Base-by-base conservation (phyloP, 2,888 invertebrate species). In the Chrysolina americana region DNA sequence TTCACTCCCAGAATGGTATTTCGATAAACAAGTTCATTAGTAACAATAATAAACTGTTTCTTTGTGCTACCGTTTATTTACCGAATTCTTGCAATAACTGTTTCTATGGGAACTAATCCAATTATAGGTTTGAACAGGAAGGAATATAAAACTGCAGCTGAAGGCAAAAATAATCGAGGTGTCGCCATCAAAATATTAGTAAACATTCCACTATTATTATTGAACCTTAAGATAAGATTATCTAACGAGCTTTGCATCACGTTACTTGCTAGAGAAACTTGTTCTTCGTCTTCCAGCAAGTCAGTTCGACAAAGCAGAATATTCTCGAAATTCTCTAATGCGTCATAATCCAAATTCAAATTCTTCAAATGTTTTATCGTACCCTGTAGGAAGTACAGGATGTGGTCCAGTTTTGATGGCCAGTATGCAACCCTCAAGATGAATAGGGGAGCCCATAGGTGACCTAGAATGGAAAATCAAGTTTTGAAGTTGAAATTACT, bases 361-460 rank as follows among this genome's bases (percentile, higher is more conserved):
- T 80, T 74, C 70, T 78, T 81, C 1, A 87, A 41, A 19, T 79
- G 76, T 21, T 75, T 76, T 6, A 84, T 78, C 5, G 82, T 81
- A 15, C 76, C 82, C 70, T 80, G 78, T 10, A 86, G 78, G 23
- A 78, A 79, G 82, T 88, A 81, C 83, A 89, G 82, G 83, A 86
- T 21, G 41, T 83, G 82, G 41, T 87, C 85, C 0, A 90, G 86
- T 59, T 90, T 89, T 28, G 89, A 81, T 0, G 91, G 90, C 91
- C 91, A 92, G 78, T 89, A 89, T 0, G 91, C 89, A 0, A 91
- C 90, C 56, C 89, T 89, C 36, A 93, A 83, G 36, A 92, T 85
- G 78, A 93, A 92, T 56, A 91, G 87, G 62, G 91, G 90, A 0
- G 90, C 88, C 92, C 92, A 93, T 13, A 91, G 89, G 68, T 89